Percentiles rank a stretch among this genome's conserved stretches.
Conservation (phyloP, 2,113 vertebrate species). For the Semicossyphus pulcher region DNA sequence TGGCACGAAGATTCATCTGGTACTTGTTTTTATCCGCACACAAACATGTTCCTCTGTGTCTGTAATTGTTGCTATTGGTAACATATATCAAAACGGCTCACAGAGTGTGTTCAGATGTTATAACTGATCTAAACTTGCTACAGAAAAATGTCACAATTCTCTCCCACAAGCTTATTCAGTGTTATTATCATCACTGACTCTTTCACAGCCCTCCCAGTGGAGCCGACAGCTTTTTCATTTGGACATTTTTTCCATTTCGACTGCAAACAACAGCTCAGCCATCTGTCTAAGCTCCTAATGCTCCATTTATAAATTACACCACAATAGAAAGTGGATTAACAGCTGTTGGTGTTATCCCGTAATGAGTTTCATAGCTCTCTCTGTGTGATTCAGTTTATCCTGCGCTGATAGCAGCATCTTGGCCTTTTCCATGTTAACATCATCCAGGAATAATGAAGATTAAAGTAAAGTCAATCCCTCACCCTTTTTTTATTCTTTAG, state of each 20-base stretch:
- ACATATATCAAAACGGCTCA: background rate
- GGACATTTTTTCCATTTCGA: conserved; percentile 34
- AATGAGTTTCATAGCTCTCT: conserved; percentile 47
- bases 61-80: background rate
- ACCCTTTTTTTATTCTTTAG: too few species aligned
- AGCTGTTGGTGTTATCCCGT: conserved; percentile 58
- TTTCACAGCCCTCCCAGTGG: conserved; percentile 4
- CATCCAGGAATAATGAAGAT: background rate
- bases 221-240: conserved; percentile 32
- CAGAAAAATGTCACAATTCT: background rate
- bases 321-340: conserved; percentile 70
- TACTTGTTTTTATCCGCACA: background rate
- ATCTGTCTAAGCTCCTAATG: conserved; percentile 55
- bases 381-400: conserved; percentile 34
- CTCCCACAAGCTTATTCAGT: background rate
- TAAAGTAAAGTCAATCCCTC: too few species aligned
- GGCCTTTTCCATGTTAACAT: background rate
- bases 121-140: background rate
- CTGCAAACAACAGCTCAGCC: conserved; percentile 43
- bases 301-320: conserved; percentile 62
- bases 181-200: background rate
- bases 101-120: background rate
- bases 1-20: background rate
- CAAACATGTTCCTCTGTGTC: too few species aligned
- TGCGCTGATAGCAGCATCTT: conserved; percentile 22